A percentile compares a stretch with the other conserved stretches of the same genome.
phyloP scores from a whole-genome alignment of 2,797 vertebrate species.

The Lepus oiostolus region DNA sequence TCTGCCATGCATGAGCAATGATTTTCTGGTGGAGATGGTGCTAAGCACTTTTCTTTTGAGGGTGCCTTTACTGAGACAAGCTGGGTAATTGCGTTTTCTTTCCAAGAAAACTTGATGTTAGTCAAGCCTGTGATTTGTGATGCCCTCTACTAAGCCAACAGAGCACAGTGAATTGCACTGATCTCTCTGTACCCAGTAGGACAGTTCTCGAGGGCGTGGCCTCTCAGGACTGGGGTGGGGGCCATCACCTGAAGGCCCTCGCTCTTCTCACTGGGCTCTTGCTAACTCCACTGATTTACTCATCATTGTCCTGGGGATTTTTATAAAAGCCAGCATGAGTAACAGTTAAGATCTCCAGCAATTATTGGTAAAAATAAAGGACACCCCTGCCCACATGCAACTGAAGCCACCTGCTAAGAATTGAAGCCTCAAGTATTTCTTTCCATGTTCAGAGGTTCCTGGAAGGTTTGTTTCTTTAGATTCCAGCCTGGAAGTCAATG shows the following conservation, averaged over 20 bases:
- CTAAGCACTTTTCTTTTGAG: conserved; percentile 24
- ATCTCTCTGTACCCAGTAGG: not conserved
- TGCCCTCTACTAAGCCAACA: not conserved
- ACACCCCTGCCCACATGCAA: not conserved
- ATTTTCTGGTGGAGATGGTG: not conserved
- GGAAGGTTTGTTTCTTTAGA: conserved; percentile 10
- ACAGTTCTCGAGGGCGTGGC: not conserved
- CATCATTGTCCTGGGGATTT: conserved; percentile 20
- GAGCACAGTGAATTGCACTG: not conserved
- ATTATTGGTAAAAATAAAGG: conserved; percentile 14
- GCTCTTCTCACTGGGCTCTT: not conserved
- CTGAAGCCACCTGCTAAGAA: conserved; percentile 21
- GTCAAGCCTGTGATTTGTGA: not conserved
- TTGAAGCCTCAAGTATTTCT: not conserved
- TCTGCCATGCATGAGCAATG: not conserved
- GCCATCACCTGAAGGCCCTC: not conserved
- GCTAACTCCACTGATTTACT: conserved; percentile 53
- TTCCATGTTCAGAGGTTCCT: conserved; percentile 59
- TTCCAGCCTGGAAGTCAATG: not conserved
- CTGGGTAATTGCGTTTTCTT: not conserved
- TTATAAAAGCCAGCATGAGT: conserved; percentile 9
- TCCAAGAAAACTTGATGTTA: not conserved
- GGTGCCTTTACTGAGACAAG: conserved; percentile 1
- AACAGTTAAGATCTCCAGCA: conserved; percentile 36
- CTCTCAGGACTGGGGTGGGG: not conserved